phyloP scores from a whole-genome alignment of 2,888 invertebrate genomes.

The Phragmatobia fuliginosa region DNA sequence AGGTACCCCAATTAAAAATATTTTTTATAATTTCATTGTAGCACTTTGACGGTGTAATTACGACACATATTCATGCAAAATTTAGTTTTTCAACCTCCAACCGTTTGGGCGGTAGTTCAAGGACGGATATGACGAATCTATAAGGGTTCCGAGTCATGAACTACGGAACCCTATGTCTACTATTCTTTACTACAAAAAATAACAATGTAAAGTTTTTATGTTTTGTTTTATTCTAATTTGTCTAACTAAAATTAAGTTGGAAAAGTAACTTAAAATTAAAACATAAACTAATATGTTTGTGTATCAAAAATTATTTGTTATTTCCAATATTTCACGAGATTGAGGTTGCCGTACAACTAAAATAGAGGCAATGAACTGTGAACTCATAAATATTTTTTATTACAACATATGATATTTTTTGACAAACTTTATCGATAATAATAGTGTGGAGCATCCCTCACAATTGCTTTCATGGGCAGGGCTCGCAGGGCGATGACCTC shows the following conservation, averaged over 20 bases:
- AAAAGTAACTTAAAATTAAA: neutral
- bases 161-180: no score
- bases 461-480: constrained; percentile 81
- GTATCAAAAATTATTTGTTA: neutral
- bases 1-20: no score
- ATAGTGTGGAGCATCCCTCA: constrained; percentile 73
- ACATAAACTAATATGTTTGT: neutral
- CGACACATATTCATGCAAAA: no score
- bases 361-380: constrained; percentile 16
- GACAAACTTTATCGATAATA: constrained; percentile 75
- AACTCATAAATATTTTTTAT: constrained; percentile 21
- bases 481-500: constrained; percentile 81
- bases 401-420: constrained; percentile 43
- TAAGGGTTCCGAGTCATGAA: no score
- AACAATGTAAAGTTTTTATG: no score
- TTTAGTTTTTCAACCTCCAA: no score
- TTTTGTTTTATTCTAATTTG: neutral
- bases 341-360: constrained; percentile 6
- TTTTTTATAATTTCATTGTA: no score
- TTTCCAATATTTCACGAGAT: constrained; percentile 17
- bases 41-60: no score
- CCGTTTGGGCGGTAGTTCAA: no score
- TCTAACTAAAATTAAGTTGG: neutral
- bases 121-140: no score
- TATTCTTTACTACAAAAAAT: no score